Evolutionary conservation across 2,113 vertebrate species (phyloP).

Genomic region (Cavia aperea): DNA sequence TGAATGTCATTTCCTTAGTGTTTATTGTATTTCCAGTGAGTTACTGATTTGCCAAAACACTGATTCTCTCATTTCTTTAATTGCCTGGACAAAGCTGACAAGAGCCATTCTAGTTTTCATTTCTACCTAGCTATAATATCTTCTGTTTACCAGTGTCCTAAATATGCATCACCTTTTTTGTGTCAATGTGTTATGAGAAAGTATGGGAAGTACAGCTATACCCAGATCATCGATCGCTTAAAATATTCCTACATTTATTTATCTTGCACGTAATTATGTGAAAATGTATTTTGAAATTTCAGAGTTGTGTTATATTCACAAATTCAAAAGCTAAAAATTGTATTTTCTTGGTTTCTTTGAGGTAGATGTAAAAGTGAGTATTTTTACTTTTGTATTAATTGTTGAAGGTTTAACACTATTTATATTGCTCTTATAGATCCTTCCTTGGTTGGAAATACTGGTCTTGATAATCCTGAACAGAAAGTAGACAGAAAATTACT

Average conservation of each 20-base stretch:
- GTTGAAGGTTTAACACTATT: constrained; percentile 30
- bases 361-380: constrained; percentile 22
- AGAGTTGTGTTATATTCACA: constrained; percentile 10
- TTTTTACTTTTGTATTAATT: constrained; percentile 43
- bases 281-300: constrained; percentile 36
- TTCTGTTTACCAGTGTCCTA: background rate
- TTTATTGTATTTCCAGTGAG: background rate
- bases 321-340: background rate
- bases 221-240: constrained; percentile 3
- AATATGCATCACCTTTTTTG: background rate
- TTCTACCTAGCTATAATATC: background rate
- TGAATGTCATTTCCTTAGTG: background rate
- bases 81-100: background rate
- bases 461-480: constrained; percentile 68
- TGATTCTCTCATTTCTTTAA: background rate
- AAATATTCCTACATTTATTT: background rate
- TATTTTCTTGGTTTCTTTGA: constrained; percentile 8
- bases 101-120: background rate
- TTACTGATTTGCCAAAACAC: constrained; percentile 7
- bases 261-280: background rate
- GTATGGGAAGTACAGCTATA: background rate
- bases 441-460: constrained; percentile 61
- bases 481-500: constrained; percentile 64
- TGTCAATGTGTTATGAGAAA: background rate
- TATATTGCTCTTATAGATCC: constrained; percentile 72